Percentiles rank a stretch among this genome's conserved stretches.
phyloP scores from a whole-genome alignment of 1,140 invertebrate genomes.

The Calephelis virginiensis region DNA sequence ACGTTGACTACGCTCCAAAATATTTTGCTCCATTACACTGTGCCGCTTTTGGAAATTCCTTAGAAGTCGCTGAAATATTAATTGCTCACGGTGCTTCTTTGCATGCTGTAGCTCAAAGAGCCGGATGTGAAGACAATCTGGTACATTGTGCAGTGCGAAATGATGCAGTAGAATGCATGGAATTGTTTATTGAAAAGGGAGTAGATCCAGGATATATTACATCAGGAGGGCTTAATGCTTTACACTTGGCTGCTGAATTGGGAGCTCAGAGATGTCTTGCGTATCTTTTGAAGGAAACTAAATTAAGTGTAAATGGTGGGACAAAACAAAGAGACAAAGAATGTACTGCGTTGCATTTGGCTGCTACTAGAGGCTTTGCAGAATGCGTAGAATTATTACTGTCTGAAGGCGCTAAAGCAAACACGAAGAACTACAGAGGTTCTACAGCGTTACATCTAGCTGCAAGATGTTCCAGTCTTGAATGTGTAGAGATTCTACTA shows the following conservation, averaged over 20 bases:
- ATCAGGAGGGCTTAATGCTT: slow-evolving; percentile 77
- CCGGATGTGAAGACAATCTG: slow-evolving; percentile 76
- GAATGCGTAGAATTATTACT: slow-evolving; percentile 81
- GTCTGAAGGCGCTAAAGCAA: slow-evolving; percentile 80
- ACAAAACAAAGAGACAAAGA: slow-evolving; percentile 78
- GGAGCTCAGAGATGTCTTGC: slow-evolving; percentile 77
- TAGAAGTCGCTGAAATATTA: slow-evolving; percentile 74
- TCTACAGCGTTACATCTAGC: slow-evolving; percentile 82
- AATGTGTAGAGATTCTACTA: slow-evolving; percentile 79
- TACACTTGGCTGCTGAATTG: slow-evolving; percentile 81
- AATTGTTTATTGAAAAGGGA: slow-evolving; percentile 77
- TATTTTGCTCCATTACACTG: slow-evolving; percentile 81
- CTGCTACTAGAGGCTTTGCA: slow-evolving; percentile 82
- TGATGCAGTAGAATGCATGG: slow-evolving; percentile 78
- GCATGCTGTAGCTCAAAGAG: slow-evolving; percentile 67
- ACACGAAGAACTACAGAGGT: slow-evolving; percentile 78
- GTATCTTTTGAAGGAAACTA: slow-evolving; percentile 76
- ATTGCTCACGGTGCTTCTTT: slow-evolving; percentile 74
- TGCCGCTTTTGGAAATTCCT: slow-evolving; percentile 78
- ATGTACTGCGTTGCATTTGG: slow-evolving; percentile 83
- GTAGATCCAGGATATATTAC: slow-evolving; percentile 77
- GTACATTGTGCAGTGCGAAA: slow-evolving; percentile 80
- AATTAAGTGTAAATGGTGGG: slow-evolving; percentile 60
- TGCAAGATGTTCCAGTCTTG: slow-evolving; percentile 79
- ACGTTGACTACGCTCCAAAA: slow-evolving; percentile 73